A percentile compares a stretch with the other conserved stretches of the same genome.
Conservation (phyloP, 2,888 invertebrate species). For the Actias luna region DNA sequence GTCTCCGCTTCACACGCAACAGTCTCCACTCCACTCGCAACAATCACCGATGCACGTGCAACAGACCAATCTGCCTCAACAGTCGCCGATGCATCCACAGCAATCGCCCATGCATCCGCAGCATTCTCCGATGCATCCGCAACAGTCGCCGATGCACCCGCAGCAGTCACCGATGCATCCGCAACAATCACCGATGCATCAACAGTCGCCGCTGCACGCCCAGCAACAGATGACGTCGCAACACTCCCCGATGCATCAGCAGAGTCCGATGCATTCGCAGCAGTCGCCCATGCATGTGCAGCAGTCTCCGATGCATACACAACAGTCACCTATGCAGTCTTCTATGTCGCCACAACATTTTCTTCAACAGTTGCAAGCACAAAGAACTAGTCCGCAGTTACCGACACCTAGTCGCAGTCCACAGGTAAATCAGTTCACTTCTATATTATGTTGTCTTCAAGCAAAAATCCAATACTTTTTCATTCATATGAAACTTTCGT, state of each 20-base stretch:
- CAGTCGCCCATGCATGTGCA: slow-evolving; percentile 59
- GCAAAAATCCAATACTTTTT: background rate
- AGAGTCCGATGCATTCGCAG: slow-evolving; percentile 56
- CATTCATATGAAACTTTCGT: slow-evolving; percentile 9
- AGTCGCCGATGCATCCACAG: slow-evolving; percentile 62
- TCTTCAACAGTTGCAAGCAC: slow-evolving; percentile 66
- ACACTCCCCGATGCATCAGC: slow-evolving; percentile 50
- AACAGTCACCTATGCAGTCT: slow-evolving; percentile 61
- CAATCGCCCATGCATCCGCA: slow-evolving; percentile 54
- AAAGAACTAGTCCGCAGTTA: slow-evolving; percentile 73
- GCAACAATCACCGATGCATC: slow-evolving; percentile 63
- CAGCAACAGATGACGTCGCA: slow-evolving; percentile 51
- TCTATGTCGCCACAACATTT: slow-evolving; percentile 61
- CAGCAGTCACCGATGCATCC: slow-evolving; percentile 59
- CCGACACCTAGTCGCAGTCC: slow-evolving; percentile 77
- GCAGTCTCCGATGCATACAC: slow-evolving; percentile 59
- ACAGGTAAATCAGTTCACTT: slow-evolving; percentile 49
- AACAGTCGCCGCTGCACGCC: slow-evolving; percentile 54
- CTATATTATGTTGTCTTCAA: background rate
- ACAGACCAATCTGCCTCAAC: slow-evolving; percentile 49
- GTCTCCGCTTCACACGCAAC: slow-evolving; percentile 43
- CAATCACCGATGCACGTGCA: slow-evolving; percentile 54
- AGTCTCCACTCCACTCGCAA: slow-evolving; percentile 55
- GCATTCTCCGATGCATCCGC: slow-evolving; percentile 58
- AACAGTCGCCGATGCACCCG: slow-evolving; percentile 54